Evolutionary conservation across 1,140 invertebrate genomes (phyloP).

Genomic region (Propsilocerus akamusi): DNA sequence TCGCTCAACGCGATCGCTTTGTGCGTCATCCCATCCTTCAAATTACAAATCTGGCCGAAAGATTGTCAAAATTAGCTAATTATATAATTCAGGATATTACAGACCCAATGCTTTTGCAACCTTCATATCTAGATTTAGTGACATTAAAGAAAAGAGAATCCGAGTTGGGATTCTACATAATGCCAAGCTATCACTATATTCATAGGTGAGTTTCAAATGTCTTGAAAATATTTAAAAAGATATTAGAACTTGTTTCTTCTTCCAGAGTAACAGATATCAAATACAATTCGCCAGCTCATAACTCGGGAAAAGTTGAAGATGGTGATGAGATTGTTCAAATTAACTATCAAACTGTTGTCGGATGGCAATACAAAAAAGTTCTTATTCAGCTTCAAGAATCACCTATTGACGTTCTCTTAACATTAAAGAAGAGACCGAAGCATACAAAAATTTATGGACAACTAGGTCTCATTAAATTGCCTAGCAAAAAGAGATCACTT

Average conservation of each 20-base stretch:
- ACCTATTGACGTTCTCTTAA: slow-evolving; percentile 59
- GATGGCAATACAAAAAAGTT: slow-evolving; percentile 71
- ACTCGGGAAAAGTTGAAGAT: slow-evolving; percentile 75
- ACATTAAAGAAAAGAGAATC: slow-evolving; percentile 67
- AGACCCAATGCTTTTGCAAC: slow-evolving; percentile 77
- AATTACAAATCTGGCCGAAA: slow-evolving; percentile 47
- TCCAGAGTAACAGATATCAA: slow-evolving; percentile 54
- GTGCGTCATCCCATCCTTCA: slow-evolving; percentile 49
- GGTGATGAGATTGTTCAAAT: slow-evolving; percentile 88
- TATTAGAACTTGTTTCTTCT: too few relatives aligned
- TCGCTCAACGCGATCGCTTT: slow-evolving; percentile 70
- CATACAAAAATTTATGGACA: slow-evolving; percentile 61
- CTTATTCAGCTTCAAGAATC: slow-evolving; percentile 56
- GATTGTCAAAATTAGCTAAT: slow-evolving; percentile 60
- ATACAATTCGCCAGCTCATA: slow-evolving; percentile 64
- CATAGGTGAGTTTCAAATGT: slow-evolving; percentile 49
- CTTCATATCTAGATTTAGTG: slow-evolving; percentile 67
- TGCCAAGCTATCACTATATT: slow-evolving; percentile 66
- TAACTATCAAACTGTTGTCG: slow-evolving; percentile 82
- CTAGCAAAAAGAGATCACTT: slow-evolving; percentile 49
- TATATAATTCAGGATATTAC: slow-evolving; percentile 70
- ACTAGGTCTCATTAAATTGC: slow-evolving; percentile 58
- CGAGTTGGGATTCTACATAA: slow-evolving; percentile 65
- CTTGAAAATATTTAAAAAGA: too few relatives aligned
- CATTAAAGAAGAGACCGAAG: slow-evolving; percentile 64